A percentile compares a stretch with the other conserved stretches of the same genome.
Evolutionary conservation across 2,888 invertebrate genomes (phyloP).

Genomic region (Gastracanthus pulcherrimus): DNA sequence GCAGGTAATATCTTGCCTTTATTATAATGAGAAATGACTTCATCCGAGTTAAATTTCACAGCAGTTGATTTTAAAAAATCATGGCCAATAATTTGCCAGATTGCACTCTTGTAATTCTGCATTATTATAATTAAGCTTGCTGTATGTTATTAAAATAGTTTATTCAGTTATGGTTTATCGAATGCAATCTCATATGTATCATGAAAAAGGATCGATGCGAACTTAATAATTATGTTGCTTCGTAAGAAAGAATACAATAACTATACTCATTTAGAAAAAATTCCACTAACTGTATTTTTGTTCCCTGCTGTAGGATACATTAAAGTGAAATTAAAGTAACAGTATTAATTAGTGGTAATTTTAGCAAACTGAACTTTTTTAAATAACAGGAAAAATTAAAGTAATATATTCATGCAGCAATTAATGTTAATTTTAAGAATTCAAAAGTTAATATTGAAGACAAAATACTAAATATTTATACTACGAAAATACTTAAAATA

Average conservation of each 20-base stretch:
- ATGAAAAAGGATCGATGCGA: not conserved
- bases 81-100: slow-evolving; percentile 35
- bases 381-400: not conserved
- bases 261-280: not conserved
- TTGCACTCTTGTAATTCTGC: slow-evolving; percentile 4
- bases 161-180: slow-evolving; percentile 11
- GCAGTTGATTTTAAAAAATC: slow-evolving; percentile 50
- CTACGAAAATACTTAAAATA: not conserved
- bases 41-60: slow-evolving; percentile 48
- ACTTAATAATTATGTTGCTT: not conserved
- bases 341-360: not conserved
- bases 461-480: not conserved
- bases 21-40: slow-evolving; percentile 51
- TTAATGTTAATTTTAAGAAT: not conserved
- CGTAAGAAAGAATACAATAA: not conserved
- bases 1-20: slow-evolving; percentile 43
- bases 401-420: not conserved
- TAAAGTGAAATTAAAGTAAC: no score
- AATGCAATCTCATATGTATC: not conserved
- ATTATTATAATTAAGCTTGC: slow-evolving; percentile 3
- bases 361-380: not conserved
- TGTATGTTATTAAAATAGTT: not conserved
- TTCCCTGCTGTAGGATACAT: not conserved
- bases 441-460: not conserved
- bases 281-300: slow-evolving; percentile 13